These are phyloP conservation scores for Cistogaster globosa DNA, from an alignment of 2,888 invertebrate species.

Conservation along the genomic window DNA sequence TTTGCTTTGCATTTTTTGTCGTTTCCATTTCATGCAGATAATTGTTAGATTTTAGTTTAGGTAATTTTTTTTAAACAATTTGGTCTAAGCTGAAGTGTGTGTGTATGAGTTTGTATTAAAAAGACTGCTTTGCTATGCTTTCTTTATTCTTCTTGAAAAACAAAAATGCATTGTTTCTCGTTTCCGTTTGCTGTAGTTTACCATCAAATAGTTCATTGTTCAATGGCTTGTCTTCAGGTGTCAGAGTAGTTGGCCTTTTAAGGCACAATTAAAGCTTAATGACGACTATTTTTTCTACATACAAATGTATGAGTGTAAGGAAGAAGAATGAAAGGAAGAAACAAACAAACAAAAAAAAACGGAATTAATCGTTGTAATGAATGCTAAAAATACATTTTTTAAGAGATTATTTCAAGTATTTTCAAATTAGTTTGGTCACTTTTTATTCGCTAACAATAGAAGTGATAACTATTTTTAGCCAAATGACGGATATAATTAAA, in stretches of 20 bases:
- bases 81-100: neutral
- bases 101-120: too few species aligned
- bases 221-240: slow-evolving; percentile 60
- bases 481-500: neutral
- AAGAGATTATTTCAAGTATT: slow-evolving; percentile 15
- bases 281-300: slow-evolving; percentile 56
- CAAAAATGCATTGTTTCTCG: slow-evolving; percentile 25
- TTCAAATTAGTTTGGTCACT: slow-evolving; percentile 9
- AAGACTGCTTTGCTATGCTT: neutral
- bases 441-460: neutral
- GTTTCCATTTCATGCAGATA: slow-evolving; percentile 24
- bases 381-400: slow-evolving; percentile 18
- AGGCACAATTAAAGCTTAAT: slow-evolving; percentile 69
- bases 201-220: slow-evolving; percentile 63
- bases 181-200: slow-evolving; percentile 44
- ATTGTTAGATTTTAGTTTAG: slow-evolving; percentile 26
- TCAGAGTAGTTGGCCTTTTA: slow-evolving; percentile 50
- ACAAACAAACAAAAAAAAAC: neutral
- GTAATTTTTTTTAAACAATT: neutral
- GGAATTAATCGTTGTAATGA: neutral
- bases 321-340: neutral
- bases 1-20: neutral
- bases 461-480: slow-evolving; percentile 3
- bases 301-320: neutral
- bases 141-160: slow-evolving; percentile 13